Evolutionary conservation across 2,888 invertebrate species (phyloP).

Genomic region (Drosophila falleni): DNA sequence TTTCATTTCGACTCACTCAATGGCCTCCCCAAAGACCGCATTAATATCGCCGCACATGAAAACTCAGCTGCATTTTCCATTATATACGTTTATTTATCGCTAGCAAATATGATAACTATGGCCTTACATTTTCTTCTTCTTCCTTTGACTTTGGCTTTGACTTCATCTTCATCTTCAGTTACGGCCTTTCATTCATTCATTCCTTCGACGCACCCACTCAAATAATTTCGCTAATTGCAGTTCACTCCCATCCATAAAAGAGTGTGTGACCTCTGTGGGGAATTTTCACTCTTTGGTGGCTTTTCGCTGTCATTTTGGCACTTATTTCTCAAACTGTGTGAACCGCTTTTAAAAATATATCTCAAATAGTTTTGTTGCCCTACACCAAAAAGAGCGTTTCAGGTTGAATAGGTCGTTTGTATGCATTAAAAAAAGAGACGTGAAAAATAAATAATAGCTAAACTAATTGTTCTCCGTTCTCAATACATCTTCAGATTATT

Average conservation of each 20-base stretch:
- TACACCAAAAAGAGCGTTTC: not conserved
- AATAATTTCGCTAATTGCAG: constrained; percentile 63
- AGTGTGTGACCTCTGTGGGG: not conserved
- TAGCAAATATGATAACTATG: constrained; percentile 44
- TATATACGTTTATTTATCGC: constrained; percentile 31
- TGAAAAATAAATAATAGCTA: too few species aligned
- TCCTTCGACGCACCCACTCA: constrained; percentile 38
- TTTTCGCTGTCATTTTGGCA: constrained; percentile 18
- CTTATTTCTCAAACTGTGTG: constrained; percentile 9
- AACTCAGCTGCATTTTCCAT: constrained; percentile 18
- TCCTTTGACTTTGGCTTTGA: constrained; percentile 12
- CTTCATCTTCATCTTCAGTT: constrained; percentile 1
- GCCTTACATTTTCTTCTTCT: constrained; percentile 1
- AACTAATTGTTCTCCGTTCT: too few species aligned
- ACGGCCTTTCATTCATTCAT: constrained; percentile 7
- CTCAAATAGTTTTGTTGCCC: constrained; percentile 3
- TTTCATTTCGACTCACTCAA: constrained; percentile 72
- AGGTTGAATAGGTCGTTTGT: not conserved
- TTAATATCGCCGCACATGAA: constrained; percentile 32
- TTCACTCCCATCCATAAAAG: constrained; percentile 22
- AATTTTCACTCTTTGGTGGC: not conserved
- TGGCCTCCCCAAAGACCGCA: constrained; percentile 47
- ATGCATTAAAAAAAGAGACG: too few species aligned
- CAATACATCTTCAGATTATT: too few species aligned
- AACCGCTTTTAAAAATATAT: constrained; percentile 4